Evolutionary conservation across 2,797 vertebrate species (phyloP).

Genomic region (Onychomys arenicola): DNA sequence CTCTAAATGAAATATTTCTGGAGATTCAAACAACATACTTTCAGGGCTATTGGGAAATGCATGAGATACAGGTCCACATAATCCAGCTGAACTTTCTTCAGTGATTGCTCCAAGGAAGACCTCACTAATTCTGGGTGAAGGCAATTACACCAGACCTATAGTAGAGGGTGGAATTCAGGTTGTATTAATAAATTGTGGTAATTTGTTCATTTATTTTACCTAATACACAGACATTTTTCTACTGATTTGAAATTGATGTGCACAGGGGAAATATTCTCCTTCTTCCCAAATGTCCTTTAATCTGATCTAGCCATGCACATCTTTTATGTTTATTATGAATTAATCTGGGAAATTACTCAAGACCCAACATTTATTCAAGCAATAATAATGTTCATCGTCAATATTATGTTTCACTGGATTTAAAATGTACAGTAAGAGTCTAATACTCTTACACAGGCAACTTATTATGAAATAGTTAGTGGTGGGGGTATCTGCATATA

Average conservation of each 20-base stretch:
- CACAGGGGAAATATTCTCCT: background rate
- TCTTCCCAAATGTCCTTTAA: background rate
- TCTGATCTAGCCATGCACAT: background rate
- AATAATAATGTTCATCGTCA: background rate
- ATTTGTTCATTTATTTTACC: background rate
- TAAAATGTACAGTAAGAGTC: background rate
- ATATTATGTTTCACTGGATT: background rate
- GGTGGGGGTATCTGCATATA: too few relatives aligned
- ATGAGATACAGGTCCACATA: background rate
- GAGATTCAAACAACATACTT: background rate
- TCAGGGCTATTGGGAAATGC: background rate
- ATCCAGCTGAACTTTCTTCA: background rate
- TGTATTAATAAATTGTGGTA: background rate
- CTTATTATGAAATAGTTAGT: background rate
- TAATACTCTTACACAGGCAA: background rate
- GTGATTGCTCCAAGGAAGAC: background rate
- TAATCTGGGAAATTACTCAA: background rate
- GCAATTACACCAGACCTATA: background rate
- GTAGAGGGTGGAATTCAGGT: background rate
- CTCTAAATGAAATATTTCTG: background rate
- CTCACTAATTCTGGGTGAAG: background rate
- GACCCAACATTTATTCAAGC: background rate
- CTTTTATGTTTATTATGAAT: background rate
- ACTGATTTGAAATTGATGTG: background rate
- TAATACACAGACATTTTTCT: background rate